Evolutionary conservation across 2,888 invertebrate genomes (phyloP).

Genomic region (Mayetiola destructor): DNA sequence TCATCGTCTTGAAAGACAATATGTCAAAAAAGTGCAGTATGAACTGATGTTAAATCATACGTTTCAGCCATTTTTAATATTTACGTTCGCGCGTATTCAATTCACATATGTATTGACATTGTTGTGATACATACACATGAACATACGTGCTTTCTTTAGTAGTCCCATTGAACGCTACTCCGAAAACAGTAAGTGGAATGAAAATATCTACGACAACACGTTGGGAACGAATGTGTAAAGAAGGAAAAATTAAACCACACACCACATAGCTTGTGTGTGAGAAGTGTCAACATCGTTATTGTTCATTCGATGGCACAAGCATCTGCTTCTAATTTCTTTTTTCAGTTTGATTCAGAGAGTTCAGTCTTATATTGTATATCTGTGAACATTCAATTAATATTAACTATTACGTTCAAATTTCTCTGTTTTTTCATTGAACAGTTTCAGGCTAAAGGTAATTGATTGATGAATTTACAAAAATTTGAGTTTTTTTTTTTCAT

Average conservation of each 20-base stretch:
- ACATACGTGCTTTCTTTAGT: neutral
- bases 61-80: conserved; percentile 6
- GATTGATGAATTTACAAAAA: neutral
- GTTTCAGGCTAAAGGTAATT: neutral
- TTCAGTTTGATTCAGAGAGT: neutral
- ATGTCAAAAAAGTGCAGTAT: neutral
- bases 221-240: too few species aligned
- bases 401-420: neutral
- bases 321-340: conserved; percentile 1
- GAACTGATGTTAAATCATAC: neutral
- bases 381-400: neutral
- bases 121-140: neutral
- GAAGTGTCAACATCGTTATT: conserved; percentile 5
- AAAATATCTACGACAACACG: conserved; percentile 2
- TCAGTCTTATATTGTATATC: neutral
- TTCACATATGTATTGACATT: neutral
- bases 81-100: neutral
- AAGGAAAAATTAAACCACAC: neutral
- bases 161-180: neutral
- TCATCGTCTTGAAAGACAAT: neutral
- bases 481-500: too few species aligned
- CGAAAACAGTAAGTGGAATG: too few species aligned
- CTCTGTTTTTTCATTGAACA: neutral
- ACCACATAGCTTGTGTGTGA: neutral
- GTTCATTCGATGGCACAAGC: conserved; percentile 5